Evolutionary conservation across 2,888 invertebrate genomes (phyloP).

Genomic region (Cantharis nigra): DNA sequence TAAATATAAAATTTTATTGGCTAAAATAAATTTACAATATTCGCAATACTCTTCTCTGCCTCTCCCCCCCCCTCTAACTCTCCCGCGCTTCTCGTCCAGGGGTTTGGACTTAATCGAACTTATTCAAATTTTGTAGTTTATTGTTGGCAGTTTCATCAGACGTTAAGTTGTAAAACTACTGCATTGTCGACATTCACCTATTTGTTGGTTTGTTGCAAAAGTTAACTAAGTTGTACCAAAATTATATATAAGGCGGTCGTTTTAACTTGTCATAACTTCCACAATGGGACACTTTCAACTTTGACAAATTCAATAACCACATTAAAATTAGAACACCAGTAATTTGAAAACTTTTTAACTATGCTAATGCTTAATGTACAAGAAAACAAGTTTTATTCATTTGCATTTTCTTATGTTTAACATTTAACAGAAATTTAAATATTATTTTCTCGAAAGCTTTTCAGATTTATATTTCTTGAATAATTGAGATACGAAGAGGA

Average conservation of each 20-base stretch:
- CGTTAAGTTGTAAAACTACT: background rate
- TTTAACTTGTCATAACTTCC: background rate
- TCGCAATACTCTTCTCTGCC: background rate
- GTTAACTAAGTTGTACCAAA: background rate
- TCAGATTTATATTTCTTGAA: background rate
- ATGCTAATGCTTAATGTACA: background rate
- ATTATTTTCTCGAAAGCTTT: background rate
- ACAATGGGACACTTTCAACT: background rate
- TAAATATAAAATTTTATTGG: background rate
- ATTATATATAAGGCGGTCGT: background rate
- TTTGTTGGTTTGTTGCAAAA: background rate
- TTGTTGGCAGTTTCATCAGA: background rate
- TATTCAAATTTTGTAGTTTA: background rate
- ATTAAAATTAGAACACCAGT: background rate
- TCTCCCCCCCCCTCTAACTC: accelerated
- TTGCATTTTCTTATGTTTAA: background rate
- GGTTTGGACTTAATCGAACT: background rate
- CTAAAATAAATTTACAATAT: background rate
- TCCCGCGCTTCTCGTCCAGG: background rate
- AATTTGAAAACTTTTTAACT: background rate
- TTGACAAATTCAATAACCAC: background rate
- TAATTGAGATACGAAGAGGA: background rate
- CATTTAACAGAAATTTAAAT: background rate
- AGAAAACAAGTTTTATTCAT: background rate
- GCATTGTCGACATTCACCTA: background rate